Percentiles rank a stretch among this genome's conserved stretches.
Conservation (phyloP, 2,113 vertebrate genomes). For the Istiophorus platypterus region DNA sequence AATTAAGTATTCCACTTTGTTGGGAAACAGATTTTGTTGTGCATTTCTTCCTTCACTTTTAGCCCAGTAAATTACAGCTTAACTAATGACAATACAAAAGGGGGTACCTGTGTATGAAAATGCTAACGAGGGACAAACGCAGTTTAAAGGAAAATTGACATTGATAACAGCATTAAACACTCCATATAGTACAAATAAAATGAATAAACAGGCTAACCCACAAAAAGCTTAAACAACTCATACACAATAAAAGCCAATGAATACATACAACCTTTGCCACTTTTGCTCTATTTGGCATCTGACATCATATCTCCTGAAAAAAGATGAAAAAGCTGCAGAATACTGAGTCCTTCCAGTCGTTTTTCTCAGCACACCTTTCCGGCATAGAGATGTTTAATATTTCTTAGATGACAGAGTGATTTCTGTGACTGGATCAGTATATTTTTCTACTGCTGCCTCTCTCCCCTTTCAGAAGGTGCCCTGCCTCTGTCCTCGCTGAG, state of each 20-base stretch:
- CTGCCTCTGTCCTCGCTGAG: conserved; percentile 67
- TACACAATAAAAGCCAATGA: background rate
- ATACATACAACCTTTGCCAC: background rate
- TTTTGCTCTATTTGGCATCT: background rate
- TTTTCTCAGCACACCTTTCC: background rate
- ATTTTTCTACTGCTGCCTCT: background rate
- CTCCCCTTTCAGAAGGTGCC: conserved; percentile 46
- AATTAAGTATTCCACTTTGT: background rate
- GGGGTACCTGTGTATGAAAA: background rate
- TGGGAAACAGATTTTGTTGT: background rate
- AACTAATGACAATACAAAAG: background rate
- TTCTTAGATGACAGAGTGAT: background rate
- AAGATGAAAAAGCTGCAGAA: too few relatives aligned
- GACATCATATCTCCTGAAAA: background rate
- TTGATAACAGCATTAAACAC: too few relatives aligned
- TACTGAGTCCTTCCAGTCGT: background rate
- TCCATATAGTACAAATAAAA: background rate
- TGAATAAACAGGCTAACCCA: background rate
- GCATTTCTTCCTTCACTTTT: background rate
- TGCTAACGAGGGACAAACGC: too few relatives aligned
- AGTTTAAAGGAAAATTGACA: too few relatives aligned
- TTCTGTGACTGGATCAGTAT: background rate
- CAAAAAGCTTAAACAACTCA: background rate
- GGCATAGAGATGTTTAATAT: background rate
- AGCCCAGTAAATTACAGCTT: background rate